Base-by-base conservation (phyloP, 2,113 vertebrate genomes). In the Atrichornis clamosus region DNA sequence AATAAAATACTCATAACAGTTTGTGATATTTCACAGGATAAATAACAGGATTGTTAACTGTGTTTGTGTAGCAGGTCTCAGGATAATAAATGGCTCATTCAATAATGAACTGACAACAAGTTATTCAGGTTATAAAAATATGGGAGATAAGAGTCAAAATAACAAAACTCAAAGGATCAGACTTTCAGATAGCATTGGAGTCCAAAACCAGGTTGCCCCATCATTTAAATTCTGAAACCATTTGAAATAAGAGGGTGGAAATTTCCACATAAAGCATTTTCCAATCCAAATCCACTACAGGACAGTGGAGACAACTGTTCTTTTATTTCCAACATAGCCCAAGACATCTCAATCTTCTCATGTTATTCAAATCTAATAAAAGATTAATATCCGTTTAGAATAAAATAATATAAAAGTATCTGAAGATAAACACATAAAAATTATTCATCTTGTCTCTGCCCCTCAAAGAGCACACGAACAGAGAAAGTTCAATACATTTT, bases 331-430 rank as follows among this genome's bases (percentile, higher is more conserved):
- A 8, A 24, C 78, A 47, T 46, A 77, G 89, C 74, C 35, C 73
- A 87, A 93, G 70, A 96, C n/a, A 89, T 91, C 91, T 90, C 84
- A 77, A 52, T 90, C 74, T 83, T 96, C 75, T 89, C 87, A 83
- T 83, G 75, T 83, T 94, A 95, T 90, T 96, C 84, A 95, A 95
- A 95, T 72, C 73, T 89, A 92, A 95, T 95, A 81, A 96, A 97
- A 97, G 60, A 96, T 96, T 95, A 87, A 95, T 92, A 84, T 32
- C 82, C 28, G 76, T 87, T 89, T 67, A 90, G 93, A 89, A 79
- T 94, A 93, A 93, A 95, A 94, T 58, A 87, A 82, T 79, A 65
- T 69, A 55, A 55, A 87, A 83, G 42, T 63, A 80, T 96, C 84
- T 84, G 81, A 80, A 94, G 87, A 85, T 68, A 97, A 97, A 96